Conservation (phyloP, 2,113 vertebrate genomes). For the Pyrgilauda ruficollis region DNA sequence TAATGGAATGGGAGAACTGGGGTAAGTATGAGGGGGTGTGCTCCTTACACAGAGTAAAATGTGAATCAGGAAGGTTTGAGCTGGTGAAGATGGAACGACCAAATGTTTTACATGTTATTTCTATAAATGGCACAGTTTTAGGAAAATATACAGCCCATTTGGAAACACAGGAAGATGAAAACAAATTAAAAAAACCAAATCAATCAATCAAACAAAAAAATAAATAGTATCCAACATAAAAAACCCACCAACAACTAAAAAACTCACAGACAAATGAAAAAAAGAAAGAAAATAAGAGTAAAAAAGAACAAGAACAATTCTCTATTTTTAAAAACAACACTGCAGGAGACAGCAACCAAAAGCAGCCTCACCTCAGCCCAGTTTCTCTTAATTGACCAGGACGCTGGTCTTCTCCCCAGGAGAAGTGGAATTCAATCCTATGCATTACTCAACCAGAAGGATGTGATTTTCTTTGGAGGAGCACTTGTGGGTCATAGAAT, state of each 20-base stretch:
- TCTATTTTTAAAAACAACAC: not conserved
- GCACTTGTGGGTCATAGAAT: not conserved
- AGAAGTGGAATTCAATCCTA: not conserved
- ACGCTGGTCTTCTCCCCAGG: not conserved
- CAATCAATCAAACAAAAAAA: not conserved
- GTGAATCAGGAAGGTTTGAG: not conserved
- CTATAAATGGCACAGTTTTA: not conserved
- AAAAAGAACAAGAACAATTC: not conserved
- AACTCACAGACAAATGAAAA: not conserved
- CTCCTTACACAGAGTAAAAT: not conserved
- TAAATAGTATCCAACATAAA: not conserved
- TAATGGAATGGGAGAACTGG: not conserved
- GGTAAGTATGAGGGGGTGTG: fast-evolving
- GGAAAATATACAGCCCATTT: not conserved
- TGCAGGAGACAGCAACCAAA: not conserved
- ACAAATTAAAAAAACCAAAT: not conserved
- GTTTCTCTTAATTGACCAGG: not conserved
- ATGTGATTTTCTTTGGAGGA: not conserved
- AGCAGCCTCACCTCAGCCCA: not conserved
- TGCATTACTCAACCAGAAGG: not conserved
- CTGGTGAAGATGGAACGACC: not conserved
- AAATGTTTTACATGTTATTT: not conserved
- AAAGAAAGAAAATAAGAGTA: not conserved
- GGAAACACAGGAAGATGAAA: not conserved
- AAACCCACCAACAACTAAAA: not conserved